These are phyloP conservation scores for Valencia hispanica DNA, from an alignment of 2,797 vertebrate genomes.

Conservation along the genomic window DNA sequence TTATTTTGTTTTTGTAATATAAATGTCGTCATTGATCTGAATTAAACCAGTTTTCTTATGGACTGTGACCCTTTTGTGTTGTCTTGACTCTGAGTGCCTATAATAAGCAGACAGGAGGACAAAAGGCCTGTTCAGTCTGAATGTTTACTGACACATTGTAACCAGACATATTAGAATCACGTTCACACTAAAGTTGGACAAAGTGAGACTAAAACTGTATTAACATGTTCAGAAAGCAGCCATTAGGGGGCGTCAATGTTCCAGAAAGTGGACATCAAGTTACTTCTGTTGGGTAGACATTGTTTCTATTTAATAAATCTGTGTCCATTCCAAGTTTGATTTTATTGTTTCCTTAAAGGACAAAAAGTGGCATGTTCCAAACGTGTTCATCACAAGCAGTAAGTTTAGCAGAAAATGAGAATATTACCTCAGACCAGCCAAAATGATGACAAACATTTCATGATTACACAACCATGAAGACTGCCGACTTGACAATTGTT, in stretches of 20 bases:
- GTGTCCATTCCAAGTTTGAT: constrained; percentile 31
- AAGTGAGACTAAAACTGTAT: background rate
- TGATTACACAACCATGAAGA: too few relatives aligned
- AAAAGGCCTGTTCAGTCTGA: constrained; percentile 14
- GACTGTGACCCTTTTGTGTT: constrained; percentile 27
- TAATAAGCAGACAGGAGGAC: background rate
- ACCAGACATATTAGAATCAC: too few relatives aligned
- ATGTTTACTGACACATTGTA: constrained; percentile 17
- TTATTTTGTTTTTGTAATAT: constrained; percentile 9
- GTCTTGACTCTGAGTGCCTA: constrained; percentile 36
- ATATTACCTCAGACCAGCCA: too few relatives aligned
- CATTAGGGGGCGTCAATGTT: background rate
- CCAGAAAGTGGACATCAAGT: background rate
- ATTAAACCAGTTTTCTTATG: constrained; percentile 64
- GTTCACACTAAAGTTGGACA: too few relatives aligned
- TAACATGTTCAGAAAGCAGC: background rate
- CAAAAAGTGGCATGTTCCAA: too few relatives aligned
- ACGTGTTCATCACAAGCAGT: too few relatives aligned
- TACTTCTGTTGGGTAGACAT: background rate
- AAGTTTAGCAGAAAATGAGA: background rate
- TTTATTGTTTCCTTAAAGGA: background rate
- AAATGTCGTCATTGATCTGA: constrained; percentile 37
- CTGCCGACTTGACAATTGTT: too few relatives aligned
- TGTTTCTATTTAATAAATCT: constrained; percentile 74
- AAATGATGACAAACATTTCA: too few relatives aligned